Evolutionary conservation across 1,140 invertebrate species (phyloP), one percentile per base, ranked within the genome.

Genomic region (Caenorhabditis latens): DNA sequence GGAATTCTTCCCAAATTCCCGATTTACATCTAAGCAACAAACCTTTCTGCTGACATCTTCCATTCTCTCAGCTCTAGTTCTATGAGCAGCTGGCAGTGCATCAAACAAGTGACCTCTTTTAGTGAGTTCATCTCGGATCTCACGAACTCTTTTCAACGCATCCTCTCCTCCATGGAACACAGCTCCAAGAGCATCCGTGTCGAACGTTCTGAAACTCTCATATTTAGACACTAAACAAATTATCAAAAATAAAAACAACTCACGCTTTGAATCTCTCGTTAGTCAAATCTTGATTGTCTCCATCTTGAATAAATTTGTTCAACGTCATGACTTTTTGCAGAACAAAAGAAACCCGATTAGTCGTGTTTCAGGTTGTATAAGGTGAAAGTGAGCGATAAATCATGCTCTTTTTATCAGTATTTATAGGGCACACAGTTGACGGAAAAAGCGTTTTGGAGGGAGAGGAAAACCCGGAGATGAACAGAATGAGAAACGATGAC

Each of bases 11-110:
- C 32, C 32, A 32, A 32, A 32, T 1, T 1, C 32, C 32, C 2
- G 1, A 32, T 32, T 32, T 32, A 32, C 32, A 1, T 32, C 32
- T 32, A 32, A 32, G 32, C 0, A 16, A 53, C 58, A 0, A 13
- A 58, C 55, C 58, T 88, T 88, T 79, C 84, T 89, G 57, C 58
- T 88, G 46, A 87, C 83, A 83, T 89, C 88, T 57, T 88, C 88
- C 43, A 85, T 58, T 65, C 67, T 71, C 57, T 89, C 88, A 14
- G 24, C 57, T 79, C 88, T 85, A 21, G 88, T 67, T 83, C 89
- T 71, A 83, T 83, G 83, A 32, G 65, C 82, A 53, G 85, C 84
- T 32, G 83, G 82, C 16, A 63, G 21, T 11, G 87, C 16, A 82
- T 89, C 88, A 53, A 86, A 82, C 14, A 89, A 63, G 46, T 75